Percentiles rank a stretch among this genome's conserved stretches.
phyloP scores from a whole-genome alignment of 2,113 vertebrate genomes.

The Pimephales promelas region DNA sequence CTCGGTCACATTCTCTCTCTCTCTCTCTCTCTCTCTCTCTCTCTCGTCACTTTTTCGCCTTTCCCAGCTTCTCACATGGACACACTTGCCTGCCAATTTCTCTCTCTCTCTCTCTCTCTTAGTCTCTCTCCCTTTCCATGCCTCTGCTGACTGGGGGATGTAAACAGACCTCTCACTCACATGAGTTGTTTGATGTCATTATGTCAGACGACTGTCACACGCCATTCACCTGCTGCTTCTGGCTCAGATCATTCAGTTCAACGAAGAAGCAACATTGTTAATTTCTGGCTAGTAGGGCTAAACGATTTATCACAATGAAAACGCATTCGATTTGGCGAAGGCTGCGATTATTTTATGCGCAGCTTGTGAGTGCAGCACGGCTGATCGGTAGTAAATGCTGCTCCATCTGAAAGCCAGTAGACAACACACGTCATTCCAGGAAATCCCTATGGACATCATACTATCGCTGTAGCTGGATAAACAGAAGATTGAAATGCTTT shows the following conservation, averaged over 20 bases:
- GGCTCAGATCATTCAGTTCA: conserved; percentile 21
- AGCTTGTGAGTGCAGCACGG: too few species aligned
- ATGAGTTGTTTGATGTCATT: conserved; percentile 46
- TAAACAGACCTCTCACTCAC: conserved; percentile 62
- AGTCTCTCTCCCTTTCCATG: not conserved
- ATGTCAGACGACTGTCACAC: conserved; percentile 35
- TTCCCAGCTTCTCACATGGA: not conserved
- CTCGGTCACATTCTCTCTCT: not conserved
- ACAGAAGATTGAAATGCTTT: too few species aligned
- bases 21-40: not conserved
- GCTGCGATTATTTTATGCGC: too few species aligned
- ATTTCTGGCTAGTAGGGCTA: not conserved
- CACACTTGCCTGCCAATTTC: conserved; percentile 11
- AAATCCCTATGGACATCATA: too few species aligned
- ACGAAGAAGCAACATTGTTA: not conserved
- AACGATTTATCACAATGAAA: too few species aligned
- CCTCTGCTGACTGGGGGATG: conserved; percentile 28
- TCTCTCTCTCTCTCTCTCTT: not conserved
- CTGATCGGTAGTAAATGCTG: too few species aligned
- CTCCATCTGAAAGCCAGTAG: too few species aligned
- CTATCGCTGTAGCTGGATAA: too few species aligned
- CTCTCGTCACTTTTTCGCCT: not conserved
- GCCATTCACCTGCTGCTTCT: conserved; percentile 6
- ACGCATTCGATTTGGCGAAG: too few species aligned
- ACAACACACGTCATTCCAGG: too few species aligned